Percentiles rank a stretch among this genome's conserved stretches.
These are phyloP conservation scores for Hydrotaea cyrtoneurina DNA, from an alignment of 2,888 invertebrate species.

Conservation along the genomic window DNA sequence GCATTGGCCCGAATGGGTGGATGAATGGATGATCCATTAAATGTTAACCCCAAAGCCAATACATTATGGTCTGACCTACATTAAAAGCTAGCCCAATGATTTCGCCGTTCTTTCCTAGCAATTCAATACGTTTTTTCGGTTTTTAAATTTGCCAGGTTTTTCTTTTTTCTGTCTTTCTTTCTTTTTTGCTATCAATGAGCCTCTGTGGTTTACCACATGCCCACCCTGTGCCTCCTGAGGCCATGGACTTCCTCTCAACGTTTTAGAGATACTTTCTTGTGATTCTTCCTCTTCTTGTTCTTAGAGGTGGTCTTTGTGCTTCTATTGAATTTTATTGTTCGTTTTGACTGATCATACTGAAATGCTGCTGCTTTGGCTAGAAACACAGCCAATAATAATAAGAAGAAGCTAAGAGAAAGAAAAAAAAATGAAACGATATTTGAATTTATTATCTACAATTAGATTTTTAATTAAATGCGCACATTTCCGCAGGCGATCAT, in stretches of 20 bases:
- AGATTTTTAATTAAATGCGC: conserved; percentile 73
- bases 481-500: conserved; percentile 70
- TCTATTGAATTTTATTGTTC: conserved; percentile 31
- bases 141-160: no score
- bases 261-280: neutral
- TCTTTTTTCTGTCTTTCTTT: no score
- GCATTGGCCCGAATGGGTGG: neutral
- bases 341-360: neutral
- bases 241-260: no score
- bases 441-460: conserved; percentile 72
- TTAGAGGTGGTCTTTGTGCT: conserved; percentile 33
- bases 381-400: neutral
- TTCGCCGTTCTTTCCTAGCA: neutral
- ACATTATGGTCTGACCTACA: conserved; percentile 53
- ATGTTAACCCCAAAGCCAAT: conserved; percentile 24
- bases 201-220: conserved; percentile 56
- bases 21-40: conserved; percentile 27
- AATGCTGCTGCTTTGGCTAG: conserved; percentile 20
- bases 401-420: neutral
- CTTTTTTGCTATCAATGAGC: conserved; percentile 42
- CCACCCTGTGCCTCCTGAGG: conserved; percentile 49
- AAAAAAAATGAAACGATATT: conserved; percentile 56
- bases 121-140: neutral
- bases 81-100: conserved; percentile 25
- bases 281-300: neutral